A percentile compares a stretch with the other conserved stretches of the same genome.
phyloP scores from a whole-genome alignment of 2,797 vertebrate genomes.

The Bradypus variegatus region DNA sequence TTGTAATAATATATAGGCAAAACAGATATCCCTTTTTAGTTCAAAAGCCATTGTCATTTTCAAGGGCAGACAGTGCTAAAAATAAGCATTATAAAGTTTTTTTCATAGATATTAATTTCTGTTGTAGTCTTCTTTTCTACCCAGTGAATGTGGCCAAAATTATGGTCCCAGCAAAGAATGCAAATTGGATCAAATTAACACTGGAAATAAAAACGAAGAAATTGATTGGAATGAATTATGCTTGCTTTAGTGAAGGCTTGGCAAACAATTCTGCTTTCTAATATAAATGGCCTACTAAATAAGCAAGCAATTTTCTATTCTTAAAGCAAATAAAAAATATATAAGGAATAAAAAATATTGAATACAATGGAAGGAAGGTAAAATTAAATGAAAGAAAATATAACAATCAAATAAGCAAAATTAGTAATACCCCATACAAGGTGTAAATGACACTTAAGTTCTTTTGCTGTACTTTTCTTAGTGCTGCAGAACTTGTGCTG shows the following conservation, averaged over 20 bases:
- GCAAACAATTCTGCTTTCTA: constrained; percentile 9
- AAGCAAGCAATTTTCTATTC: neutral
- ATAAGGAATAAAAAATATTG: neutral
- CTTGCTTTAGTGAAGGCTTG: constrained; percentile 25
- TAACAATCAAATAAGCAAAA: neutral
- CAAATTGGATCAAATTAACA: constrained; percentile 38
- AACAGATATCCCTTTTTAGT: neutral
- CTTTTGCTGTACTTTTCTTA: neutral
- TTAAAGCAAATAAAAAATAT: neutral
- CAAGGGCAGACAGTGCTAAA: neutral
- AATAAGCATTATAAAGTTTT: neutral
- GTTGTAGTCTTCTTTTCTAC: neutral
- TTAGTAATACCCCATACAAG: neutral
- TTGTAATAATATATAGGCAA: neutral
- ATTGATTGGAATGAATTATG: constrained; percentile 17
- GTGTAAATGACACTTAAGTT: neutral
- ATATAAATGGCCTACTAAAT: neutral
- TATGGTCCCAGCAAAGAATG: constrained; percentile 21
- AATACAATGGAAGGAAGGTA: neutral
- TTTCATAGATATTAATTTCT: neutral
- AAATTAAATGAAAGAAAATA: neutral
- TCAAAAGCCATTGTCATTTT: neutral
- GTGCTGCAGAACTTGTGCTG: neutral
- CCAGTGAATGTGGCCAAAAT: constrained; percentile 34
- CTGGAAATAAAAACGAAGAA: constrained; percentile 42